Conservation (phyloP, 2,113 vertebrate genomes). For the Cinclus cinclus region DNA sequence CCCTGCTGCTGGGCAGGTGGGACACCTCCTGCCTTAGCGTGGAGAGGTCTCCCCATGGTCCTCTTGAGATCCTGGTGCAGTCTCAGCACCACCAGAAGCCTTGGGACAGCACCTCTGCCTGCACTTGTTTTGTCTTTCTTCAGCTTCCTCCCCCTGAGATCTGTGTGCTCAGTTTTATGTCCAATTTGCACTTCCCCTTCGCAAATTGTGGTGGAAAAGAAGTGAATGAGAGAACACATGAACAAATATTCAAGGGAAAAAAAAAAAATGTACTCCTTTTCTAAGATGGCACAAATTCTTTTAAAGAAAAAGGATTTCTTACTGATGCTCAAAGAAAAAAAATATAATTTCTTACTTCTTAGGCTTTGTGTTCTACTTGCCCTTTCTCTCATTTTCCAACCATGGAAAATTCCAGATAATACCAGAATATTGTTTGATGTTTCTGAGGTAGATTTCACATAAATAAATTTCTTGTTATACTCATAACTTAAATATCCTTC, state of each 20-base stretch:
- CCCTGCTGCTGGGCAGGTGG: rapidly evolving
- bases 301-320: neutral
- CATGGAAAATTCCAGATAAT: neutral
- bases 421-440: neutral
- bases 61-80: neutral
- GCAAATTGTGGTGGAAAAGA: neutral
- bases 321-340: neutral
- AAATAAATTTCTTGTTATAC: neutral
- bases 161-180: rapidly evolving
- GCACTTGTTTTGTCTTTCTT: neutral
- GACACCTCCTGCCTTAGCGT: neutral
- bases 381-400: neutral
- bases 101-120: rapidly evolving
- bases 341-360: neutral
- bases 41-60: rapidly evolving
- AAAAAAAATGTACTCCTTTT: neutral
- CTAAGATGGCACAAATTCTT: neutral
- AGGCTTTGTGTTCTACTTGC: neutral
- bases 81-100: neutral
- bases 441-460: neutral
- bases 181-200: neutral
- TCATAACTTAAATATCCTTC: neutral
- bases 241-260: neutral
- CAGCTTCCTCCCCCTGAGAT: neutral
- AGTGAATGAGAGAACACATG: neutral